Conservation (phyloP, 2,888 invertebrate species). For the Cataglyphis cursor region DNA sequence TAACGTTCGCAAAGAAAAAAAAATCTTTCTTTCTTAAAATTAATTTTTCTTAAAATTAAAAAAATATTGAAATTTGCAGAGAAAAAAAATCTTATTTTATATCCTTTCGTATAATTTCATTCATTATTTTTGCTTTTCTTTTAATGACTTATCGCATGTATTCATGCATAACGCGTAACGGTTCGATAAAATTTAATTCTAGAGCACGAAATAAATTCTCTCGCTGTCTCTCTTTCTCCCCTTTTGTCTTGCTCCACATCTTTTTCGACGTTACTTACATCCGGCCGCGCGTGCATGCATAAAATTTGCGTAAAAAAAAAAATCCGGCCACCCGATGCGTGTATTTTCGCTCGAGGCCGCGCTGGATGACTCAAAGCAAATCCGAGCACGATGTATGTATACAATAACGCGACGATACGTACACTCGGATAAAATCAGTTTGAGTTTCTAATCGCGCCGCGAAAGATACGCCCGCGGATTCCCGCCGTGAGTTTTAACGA, state of each 20-base stretch:
- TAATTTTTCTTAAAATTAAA: background rate
- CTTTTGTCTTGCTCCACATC: background rate
- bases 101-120: background rate
- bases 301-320: slow-evolving; percentile 13
- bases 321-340: background rate
- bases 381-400: slow-evolving; percentile 10
- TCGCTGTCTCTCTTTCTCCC: background rate
- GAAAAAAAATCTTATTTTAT: background rate
- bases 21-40: background rate
- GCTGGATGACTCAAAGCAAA: slow-evolving; percentile 51
- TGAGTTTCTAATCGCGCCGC: slow-evolving; percentile 25
- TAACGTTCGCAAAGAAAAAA: background rate
- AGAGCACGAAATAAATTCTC: background rate
- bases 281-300: background rate
- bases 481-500: background rate
- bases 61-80: background rate
- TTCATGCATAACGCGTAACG: slow-evolving; percentile 3
- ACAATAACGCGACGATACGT: background rate
- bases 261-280: background rate
- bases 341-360: slow-evolving; percentile 54
- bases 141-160: background rate
- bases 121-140: background rate
- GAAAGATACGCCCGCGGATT: slow-evolving; percentile 16
- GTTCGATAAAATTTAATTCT: slow-evolving; percentile 7
- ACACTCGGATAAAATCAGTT: slow-evolving; percentile 30